Evolutionary conservation across 2,113 vertebrate genomes (phyloP).

Genomic region (Lontra canadensis): DNA sequence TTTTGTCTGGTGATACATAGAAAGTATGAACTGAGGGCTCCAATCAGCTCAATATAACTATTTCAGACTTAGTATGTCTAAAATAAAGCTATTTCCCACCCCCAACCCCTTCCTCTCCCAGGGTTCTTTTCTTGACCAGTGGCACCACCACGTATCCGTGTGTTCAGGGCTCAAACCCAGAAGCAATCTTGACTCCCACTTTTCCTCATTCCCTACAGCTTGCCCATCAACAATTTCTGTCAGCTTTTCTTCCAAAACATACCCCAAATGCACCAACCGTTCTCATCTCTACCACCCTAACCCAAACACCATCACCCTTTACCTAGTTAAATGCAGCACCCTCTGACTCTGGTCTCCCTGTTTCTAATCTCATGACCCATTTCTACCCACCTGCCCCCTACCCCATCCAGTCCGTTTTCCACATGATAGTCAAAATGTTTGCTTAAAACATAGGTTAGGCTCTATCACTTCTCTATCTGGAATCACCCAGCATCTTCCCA

Average conservation of each 20-base stretch:
- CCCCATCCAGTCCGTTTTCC: background rate
- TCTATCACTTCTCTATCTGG: background rate
- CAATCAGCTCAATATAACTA: background rate
- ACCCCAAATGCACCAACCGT: background rate
- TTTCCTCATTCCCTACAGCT: background rate
- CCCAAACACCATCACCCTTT: background rate
- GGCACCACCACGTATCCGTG: accelerated
- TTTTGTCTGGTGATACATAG: background rate
- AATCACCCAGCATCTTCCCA: background rate
- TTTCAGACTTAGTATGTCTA: background rate
- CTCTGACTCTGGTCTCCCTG: background rate
- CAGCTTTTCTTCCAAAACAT: background rate
- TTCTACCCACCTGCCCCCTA: background rate
- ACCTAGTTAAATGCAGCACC: background rate
- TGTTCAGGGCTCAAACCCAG: background rate
- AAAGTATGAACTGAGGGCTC: background rate
- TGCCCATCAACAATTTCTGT: background rate
- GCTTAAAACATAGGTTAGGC: background rate
- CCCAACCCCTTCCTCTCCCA: background rate
- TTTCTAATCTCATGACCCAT: background rate
- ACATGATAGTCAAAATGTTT: background rate
- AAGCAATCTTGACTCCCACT: background rate
- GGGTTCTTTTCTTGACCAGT: background rate
- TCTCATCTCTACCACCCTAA: background rate
- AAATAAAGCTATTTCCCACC: background rate